Evolutionary conservation across 1,140 invertebrate genomes (phyloP).

Genomic region (Trichomalopsis sarcophagae): DNA sequence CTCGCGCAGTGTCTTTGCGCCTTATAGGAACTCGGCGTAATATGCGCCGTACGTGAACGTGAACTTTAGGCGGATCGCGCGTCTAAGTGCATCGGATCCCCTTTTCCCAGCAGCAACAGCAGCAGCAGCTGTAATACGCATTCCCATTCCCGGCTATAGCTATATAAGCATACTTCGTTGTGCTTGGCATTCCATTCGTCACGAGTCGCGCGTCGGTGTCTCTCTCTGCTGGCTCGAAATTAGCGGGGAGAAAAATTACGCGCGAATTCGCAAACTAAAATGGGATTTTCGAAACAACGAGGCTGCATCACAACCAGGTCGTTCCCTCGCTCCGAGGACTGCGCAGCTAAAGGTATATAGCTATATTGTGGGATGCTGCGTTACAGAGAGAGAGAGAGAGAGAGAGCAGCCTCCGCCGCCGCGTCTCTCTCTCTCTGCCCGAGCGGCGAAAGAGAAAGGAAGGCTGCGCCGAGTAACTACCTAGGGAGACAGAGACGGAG

Average conservation of each 20-base stretch:
- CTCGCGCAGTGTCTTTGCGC: background rate
- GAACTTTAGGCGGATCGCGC: background rate
- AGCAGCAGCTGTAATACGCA: background rate
- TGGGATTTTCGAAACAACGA: slow-evolving; percentile 42
- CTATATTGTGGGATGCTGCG: slow-evolving; percentile 8
- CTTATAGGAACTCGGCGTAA: background rate
- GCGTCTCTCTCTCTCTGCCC: background rate
- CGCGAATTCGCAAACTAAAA: slow-evolving; percentile 40
- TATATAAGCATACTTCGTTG: no score
- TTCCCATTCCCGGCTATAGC: no score
- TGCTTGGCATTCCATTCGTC: background rate
- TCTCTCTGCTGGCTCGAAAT: background rate
- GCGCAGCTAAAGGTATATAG: background rate
- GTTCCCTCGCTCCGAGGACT: slow-evolving; percentile 21
- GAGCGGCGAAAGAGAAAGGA: slow-evolving; percentile 46
- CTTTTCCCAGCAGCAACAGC: background rate
- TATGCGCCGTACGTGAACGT: background rate
- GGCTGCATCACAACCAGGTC: slow-evolving; percentile 21
- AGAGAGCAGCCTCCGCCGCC: slow-evolving; percentile 24
- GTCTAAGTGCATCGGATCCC: background rate
- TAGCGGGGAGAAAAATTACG: background rate
- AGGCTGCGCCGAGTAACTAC: slow-evolving; percentile 33
- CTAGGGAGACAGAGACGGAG: slow-evolving; percentile 19
- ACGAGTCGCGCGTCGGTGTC: background rate
- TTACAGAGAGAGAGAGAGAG: background rate